Evolutionary conservation across 2,113 vertebrate genomes (phyloP), one percentile per base, ranked within the genome.

Genomic region (Oreocharis arfaki): DNA sequence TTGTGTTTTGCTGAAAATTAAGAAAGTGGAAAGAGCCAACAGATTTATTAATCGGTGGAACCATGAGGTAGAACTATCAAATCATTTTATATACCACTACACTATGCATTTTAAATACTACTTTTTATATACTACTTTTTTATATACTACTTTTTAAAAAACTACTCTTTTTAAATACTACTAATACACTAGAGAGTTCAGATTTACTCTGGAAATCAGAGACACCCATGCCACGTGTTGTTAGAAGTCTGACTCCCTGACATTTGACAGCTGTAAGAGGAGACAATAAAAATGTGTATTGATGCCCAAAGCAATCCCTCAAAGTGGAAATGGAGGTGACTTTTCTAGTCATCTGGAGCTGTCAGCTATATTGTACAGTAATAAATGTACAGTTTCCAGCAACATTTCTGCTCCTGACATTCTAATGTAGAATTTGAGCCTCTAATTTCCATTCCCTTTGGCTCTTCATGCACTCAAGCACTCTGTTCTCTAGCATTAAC

Each of bases 321-420:
- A 39, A 74, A 90, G 35, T 59, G 44, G 47, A 76, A 96, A 88
- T 27, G 42, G 88, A 94, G 88, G 76, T 93, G 91, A 89, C 82
- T 88, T 95, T 94, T 93, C 95, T 97, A 95, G 93, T 92, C 90
- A 97, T 95, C 96, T 97, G 96, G 87, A 97, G 69, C 96, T 85
- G 96, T 95, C 92, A 98, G 71, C 67, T 93, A 57, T 13, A 86
- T 37, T 56, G 76, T 41, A 77, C 50, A 79, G 64, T 39, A 91
- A 89, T 80, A 89, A 91, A 89, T 64, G 28, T 50, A 71, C n/a
- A 80, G 64, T 90, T 93, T 78, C 64, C 52, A 94, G 60, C 47
- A 90, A 74, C 15, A 63, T 47, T 53, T 21, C 33, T 73, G 52
- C 27, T 90, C 50, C 50, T 94, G 71, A 93, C 50, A 92, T 17